Conservation (phyloP, 2,797 vertebrate species). For the Sebastes goodei region DNA sequence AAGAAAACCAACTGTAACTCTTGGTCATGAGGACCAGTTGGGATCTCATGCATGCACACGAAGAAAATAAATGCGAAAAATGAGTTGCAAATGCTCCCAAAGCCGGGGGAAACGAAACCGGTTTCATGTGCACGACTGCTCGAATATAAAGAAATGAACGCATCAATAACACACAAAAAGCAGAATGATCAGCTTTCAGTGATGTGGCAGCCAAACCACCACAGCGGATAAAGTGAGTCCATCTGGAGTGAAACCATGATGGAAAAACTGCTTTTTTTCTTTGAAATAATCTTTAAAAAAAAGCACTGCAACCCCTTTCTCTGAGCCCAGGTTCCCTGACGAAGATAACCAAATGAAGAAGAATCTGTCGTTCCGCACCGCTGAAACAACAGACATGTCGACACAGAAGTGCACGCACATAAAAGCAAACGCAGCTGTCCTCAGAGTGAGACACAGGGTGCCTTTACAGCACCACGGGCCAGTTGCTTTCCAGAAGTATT, state of each 20-base stretch:
- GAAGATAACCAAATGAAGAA: constrained; percentile 70
- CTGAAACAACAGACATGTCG: constrained; percentile 75
- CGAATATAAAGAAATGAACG: constrained; percentile 62
- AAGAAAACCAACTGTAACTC: constrained; percentile 48
- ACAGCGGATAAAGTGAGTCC: constrained; percentile 71
- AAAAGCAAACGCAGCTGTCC: constrained; percentile 79
- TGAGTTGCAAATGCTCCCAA: constrained; percentile 38
- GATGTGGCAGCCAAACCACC: constrained; percentile 76
- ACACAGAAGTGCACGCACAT: constrained; percentile 57
- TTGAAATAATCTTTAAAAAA: constrained; percentile 47
- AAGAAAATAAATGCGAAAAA: constrained; percentile 12
- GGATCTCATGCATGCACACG: background rate
- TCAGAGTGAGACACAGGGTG: constrained; percentile 65
- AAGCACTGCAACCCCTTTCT: constrained; percentile 29
- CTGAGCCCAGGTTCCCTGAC: constrained; percentile 69
- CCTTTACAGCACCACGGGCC: constrained; percentile 66
- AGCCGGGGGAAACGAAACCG: background rate
- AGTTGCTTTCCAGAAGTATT: constrained; percentile 75
- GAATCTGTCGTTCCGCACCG: constrained; percentile 60
- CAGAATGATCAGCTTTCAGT: constrained; percentile 74
- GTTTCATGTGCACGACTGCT: constrained; percentile 38
- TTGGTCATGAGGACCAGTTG: constrained; percentile 10
- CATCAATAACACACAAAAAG: constrained; percentile 67
- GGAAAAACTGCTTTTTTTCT: constrained; percentile 60
- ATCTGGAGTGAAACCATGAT: constrained; percentile 61